These are phyloP conservation scores for Eurystomus gularis DNA, from an alignment of 2,113 vertebrate genomes.

Conservation along the genomic window DNA sequence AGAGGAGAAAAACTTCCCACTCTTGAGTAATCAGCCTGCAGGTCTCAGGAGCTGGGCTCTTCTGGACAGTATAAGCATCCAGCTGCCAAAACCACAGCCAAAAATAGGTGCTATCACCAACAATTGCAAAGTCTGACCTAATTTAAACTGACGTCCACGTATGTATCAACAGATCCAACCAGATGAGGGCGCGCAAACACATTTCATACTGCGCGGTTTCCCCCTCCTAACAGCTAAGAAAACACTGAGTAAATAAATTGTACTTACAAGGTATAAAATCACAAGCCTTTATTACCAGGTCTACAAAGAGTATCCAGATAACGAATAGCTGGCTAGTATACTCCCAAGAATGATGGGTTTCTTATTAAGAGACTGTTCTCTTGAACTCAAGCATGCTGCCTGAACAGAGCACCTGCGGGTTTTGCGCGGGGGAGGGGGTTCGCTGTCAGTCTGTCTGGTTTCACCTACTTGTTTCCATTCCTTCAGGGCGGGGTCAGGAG, in stretches of 20 bases:
- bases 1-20: neutral
- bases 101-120: neutral
- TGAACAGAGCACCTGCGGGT: neutral
- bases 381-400: neutral
- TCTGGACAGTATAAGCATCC: neutral
- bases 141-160: neutral
- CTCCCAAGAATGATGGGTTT: neutral
- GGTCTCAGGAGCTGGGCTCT: neutral
- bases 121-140: neutral
- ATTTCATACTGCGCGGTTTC: neutral
- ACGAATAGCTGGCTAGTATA: neutral
- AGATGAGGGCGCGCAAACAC: conserved; percentile 9
- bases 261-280: neutral
- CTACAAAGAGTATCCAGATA: neutral
- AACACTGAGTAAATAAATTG: neutral
- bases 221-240: neutral
- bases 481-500: conserved; percentile 60
- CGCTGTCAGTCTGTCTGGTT: neutral
- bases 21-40: neutral
- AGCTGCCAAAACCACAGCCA: neutral
- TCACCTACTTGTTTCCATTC: conserved; percentile 92
- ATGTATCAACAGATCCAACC: neutral
- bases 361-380: neutral
- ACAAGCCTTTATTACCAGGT: neutral
- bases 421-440: neutral